Evolutionary conservation across 2,113 vertebrate species (phyloP).

Genomic region (Taurulus bubalis): DNA sequence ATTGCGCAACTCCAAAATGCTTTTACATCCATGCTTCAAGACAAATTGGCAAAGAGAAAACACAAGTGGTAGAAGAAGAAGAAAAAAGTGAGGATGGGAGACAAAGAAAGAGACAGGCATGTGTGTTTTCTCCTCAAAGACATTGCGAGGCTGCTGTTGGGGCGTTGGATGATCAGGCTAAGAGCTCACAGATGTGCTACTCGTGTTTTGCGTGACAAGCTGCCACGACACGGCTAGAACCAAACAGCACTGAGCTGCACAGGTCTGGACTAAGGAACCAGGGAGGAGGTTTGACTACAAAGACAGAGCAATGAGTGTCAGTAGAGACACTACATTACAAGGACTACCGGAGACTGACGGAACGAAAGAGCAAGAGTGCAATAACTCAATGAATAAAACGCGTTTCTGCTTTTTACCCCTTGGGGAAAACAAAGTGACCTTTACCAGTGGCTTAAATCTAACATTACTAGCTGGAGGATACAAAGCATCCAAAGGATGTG

Average conservation of each 20-base stretch:
- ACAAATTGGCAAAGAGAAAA: not conserved
- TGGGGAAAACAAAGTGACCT: constrained; percentile 15
- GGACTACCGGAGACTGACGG: not conserved
- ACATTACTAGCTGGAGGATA: not conserved
- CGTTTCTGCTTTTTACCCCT: not conserved
- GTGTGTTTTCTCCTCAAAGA: constrained; percentile 17
- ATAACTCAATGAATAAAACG: constrained; percentile 3
- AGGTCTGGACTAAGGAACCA: constrained; percentile 1
- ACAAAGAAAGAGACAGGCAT: not conserved
- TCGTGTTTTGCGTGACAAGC: constrained; percentile 52
- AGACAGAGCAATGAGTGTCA: not conserved
- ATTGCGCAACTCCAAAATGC: not conserved
- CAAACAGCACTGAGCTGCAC: constrained; percentile 4
- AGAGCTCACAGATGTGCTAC: constrained; percentile 66
- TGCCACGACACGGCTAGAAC: constrained; percentile 30
- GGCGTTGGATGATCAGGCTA: constrained; percentile 43
- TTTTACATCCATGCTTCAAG: constrained; percentile 1
- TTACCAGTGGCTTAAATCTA: not conserved
- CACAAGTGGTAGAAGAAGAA: not conserved
- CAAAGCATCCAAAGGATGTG: not conserved
- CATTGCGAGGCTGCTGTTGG: constrained; percentile 6
- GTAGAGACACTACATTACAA: not conserved
- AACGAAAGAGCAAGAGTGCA: not conserved
- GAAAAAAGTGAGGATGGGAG: not conserved
- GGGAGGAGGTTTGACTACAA: constrained; percentile 12